phyloP scores from a whole-genome alignment of 2,113 vertebrate species.

The Poeciliopsis prolifica region DNA sequence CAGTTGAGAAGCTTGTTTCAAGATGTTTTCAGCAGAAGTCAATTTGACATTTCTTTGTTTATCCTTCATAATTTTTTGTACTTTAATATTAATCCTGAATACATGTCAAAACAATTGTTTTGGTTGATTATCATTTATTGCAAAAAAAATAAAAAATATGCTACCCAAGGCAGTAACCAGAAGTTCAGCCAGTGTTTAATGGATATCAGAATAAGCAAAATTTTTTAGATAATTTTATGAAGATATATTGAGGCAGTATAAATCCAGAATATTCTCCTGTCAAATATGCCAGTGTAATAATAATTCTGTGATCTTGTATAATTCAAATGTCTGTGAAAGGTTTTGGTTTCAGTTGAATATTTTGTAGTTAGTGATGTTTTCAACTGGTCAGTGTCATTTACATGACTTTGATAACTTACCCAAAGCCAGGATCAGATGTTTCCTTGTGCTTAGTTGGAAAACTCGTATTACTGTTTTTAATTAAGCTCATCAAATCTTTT shows the following conservation, averaged over 20 bases:
- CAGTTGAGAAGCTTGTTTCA: not conserved
- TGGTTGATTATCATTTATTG: not conserved
- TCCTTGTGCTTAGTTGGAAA: not conserved
- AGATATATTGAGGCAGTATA: too few relatives aligned
- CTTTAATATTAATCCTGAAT: not conserved
- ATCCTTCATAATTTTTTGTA: not conserved
- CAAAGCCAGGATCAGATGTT: not conserved
- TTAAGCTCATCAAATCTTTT: conserved; percentile 12
- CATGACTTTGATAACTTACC: not conserved
- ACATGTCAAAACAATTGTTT: not conserved
- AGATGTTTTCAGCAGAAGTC: not conserved
- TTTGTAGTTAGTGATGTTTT: conserved; percentile 2
- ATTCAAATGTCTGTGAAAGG: conserved; percentile 27
- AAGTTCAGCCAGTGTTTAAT: not conserved
- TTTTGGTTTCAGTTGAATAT: not conserved
- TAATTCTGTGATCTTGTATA: not conserved
- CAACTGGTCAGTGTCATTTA: not conserved
- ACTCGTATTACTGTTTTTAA: not conserved
- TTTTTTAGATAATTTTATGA: not conserved
- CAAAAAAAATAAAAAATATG: not conserved
- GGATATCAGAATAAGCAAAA: not conserved
- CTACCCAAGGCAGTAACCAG: not conserved
- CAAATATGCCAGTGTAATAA: not conserved
- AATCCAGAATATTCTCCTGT: not conserved
- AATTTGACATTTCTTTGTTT: not conserved